These are phyloP conservation scores for Sebastes fasciatus DNA, from an alignment of 2,113 vertebrate species.

Conservation along the genomic window DNA sequence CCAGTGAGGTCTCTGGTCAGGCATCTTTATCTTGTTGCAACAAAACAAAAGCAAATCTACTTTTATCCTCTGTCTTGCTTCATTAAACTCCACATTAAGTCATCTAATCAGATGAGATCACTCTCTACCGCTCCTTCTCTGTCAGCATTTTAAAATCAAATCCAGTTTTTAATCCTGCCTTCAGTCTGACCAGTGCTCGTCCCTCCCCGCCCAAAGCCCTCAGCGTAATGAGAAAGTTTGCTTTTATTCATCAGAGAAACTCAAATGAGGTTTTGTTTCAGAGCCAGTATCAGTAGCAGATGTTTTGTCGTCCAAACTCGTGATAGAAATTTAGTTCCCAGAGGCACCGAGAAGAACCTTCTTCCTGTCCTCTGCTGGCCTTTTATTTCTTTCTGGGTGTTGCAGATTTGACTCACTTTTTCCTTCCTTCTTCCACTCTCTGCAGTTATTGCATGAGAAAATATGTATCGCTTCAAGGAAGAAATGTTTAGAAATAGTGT, in stretches of 20 bases:
- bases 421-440: background rate
- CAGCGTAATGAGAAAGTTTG: background rate
- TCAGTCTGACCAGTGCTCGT: constrained; percentile 12
- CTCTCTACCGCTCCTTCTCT: background rate
- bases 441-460: constrained; percentile 32
- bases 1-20: background rate
- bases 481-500: constrained; percentile 34
- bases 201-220: constrained; percentile 23
- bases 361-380: constrained; percentile 37
- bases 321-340: background rate
- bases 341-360: accelerated
- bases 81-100: background rate
- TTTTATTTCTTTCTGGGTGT: constrained; percentile 11
- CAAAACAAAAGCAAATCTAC: background rate
- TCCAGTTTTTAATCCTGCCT: constrained; percentile 35
- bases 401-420: background rate
- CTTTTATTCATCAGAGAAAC: constrained; percentile 11
- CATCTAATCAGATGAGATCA: constrained; percentile 14
- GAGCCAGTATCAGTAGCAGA: background rate
- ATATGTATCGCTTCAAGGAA: constrained; percentile 25
- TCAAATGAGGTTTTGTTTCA: constrained; percentile 7
- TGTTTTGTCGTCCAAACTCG: background rate
- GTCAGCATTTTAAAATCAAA: constrained; percentile 13
- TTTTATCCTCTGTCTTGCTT: background rate
- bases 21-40: constrained; percentile 9